Evolutionary conservation across 2,888 invertebrate genomes (phyloP), one percentile per base, ranked within the genome.

Genomic region (Fissipunctia ypsillon): DNA sequence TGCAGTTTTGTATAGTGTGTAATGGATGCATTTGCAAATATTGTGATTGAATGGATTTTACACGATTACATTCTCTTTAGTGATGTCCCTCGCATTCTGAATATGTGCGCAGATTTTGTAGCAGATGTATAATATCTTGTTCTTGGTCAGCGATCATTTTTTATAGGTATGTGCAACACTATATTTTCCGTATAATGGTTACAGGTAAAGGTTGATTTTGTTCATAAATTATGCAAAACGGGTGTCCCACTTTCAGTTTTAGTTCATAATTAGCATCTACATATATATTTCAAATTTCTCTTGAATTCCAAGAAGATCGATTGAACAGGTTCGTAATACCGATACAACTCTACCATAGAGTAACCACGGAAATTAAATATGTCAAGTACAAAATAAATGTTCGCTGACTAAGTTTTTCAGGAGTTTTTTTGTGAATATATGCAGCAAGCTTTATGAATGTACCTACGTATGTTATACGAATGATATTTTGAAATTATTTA

Each of bases 371-470:
- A 64, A 64, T 50, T 3, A 31, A 56, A 56, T 80, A 45, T 45
- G 25, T 65, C 67, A 63, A 70, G 31, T 60, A 69, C 56, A 31
- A 82, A 74, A 77, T 77, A 75, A 82, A 80, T 86, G 88, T 91
- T 92, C 90, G 90, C 90, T 91, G 92, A 88, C 86, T 80, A 86
- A 86, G 81, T 78, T 78, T 48, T 86, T 79, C 86, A 88, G 88
- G 87, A 84, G 73, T 78, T 87, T 81, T 85, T 74, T 83, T 90
- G 89, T 91, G 89, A 90, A 91, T 91, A 92, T 90, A 88, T 90
- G 89, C 91, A 92, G 88, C 88, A 93, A 93, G 92, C 92, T 94
- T 94, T 93, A 93, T 92, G 91, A 89, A 91, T 92, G 93, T 93
- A 93, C 91, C 92, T 93, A 92, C 88, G 91, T 90, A 93, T 91